These are phyloP conservation scores for Chymomyza costata DNA, from an alignment of 1,140 invertebrate genomes.

Conservation along the genomic window DNA sequence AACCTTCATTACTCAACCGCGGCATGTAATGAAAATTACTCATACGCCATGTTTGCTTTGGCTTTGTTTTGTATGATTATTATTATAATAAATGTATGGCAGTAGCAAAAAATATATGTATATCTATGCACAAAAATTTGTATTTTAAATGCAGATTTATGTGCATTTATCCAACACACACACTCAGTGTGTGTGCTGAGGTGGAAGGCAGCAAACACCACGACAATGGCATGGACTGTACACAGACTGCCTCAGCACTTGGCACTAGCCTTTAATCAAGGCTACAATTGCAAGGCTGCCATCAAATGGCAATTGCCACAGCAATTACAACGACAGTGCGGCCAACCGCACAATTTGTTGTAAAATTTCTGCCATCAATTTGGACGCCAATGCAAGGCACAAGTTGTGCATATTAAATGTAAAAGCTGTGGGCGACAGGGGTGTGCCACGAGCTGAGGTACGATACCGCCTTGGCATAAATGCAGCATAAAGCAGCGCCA, in stretches of 20 bases:
- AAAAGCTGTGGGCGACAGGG: no score
- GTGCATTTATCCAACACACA: slow-evolving; percentile 52
- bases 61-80: slow-evolving; percentile 40
- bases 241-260: slow-evolving; percentile 21
- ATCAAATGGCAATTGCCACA: slow-evolving; percentile 16
- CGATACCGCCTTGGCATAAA: no score
- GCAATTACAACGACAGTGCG: slow-evolving; percentile 11
- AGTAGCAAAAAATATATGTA: no score
- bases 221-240: not conserved
- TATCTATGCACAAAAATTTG: no score
- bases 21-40: slow-evolving; percentile 44
- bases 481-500: no score
- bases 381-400: no score
- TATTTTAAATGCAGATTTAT: slow-evolving; percentile 70
- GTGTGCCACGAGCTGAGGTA: no score
- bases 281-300: slow-evolving; percentile 43
- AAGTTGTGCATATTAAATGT: no score
- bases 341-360: slow-evolving; percentile 27
- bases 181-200: slow-evolving; percentile 15
- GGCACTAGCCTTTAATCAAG: slow-evolving; percentile 60
- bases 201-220: not conserved
- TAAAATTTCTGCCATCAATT: slow-evolving; percentile 32
- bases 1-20: slow-evolving; percentile 49
- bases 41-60: slow-evolving; percentile 42
- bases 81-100: slow-evolving; percentile 17